Evolutionary conservation across 2,113 vertebrate species (phyloP), one percentile per base, ranked within the genome.

Genomic region (Gymnorhina tibicen): DNA sequence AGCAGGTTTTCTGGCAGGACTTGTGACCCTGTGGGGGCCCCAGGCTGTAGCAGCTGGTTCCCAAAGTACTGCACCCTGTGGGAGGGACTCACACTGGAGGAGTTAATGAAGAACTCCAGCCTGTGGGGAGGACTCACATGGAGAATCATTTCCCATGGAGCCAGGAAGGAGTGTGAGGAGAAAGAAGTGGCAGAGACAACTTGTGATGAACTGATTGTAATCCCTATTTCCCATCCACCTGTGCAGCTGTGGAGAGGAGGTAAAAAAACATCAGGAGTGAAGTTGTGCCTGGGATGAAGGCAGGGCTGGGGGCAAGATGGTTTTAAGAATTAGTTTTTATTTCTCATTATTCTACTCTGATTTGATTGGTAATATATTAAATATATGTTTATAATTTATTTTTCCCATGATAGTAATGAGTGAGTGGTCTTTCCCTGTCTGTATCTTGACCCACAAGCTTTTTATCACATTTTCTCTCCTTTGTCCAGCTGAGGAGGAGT

Each of bases 361-460:
- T 60, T 47, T 53, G 21, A 67, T 64, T 58, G 2, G 6, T 30
- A 59, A 32, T 59, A 30, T 24, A 18, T 64, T 52, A 77, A 77
- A 70, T 69, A n/a, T 26, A 35, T 41, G 10, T 49, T 67, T 85
- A 42, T 37, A 35, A 30, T 21, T 12, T 16, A 2, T 30, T 77
- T 91, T 79, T 58, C 7, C 37, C 4, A 24, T 69, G 0, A 37
- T 16, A 23, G 19, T 50, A 28, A 77, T 50, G 16, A 42, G 5
- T 24, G 27, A 77, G 13, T 44, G 20, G 24, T 52, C 20, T 42
- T 74, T 68, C 32, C 19, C 5, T 68, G 41, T 33, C 13, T 1
- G 0, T 42, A 37, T 47, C 26, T 35, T 46, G 58, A 47, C 30
- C 21, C 46, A 42, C 0, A 1, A 60, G 4, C 5, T 18, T 86